Percentiles rank a stretch among this genome's conserved stretches.
These are phyloP conservation scores for Athalia circularis DNA, from an alignment of 2,888 invertebrate species.

Conservation along the genomic window DNA sequence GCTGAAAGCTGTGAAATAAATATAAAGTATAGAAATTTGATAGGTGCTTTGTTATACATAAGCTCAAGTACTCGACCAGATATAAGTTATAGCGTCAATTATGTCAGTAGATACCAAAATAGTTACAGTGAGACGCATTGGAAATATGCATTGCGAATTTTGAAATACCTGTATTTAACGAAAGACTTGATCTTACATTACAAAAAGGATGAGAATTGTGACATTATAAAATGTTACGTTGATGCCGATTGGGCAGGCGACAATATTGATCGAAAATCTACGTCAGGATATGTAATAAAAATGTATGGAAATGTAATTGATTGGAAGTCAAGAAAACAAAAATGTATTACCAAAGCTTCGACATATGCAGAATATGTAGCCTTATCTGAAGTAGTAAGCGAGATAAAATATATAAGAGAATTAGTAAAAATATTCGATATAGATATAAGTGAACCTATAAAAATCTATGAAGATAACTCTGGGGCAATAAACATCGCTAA, in stretches of 20 bases:
- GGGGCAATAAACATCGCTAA: slow-evolving; percentile 26
- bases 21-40: background rate
- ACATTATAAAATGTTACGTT: slow-evolving; percentile 55
- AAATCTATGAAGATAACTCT: too few species aligned
- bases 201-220: slow-evolving; percentile 45
- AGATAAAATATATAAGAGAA: too few species aligned
- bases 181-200: slow-evolving; percentile 56
- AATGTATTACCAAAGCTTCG: slow-evolving; percentile 54
- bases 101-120: slow-evolving; percentile 64
- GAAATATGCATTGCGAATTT: slow-evolving; percentile 60
- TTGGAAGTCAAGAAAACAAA: slow-evolving; percentile 66
- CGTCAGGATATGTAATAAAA: slow-evolving; percentile 48
- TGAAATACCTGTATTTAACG: slow-evolving; percentile 60
- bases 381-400: too few species aligned
- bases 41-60: slow-evolving; percentile 56
- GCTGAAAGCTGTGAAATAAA: background rate
- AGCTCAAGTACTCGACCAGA: slow-evolving; percentile 63
- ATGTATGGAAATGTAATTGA: slow-evolving; percentile 50
- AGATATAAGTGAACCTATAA: slow-evolving; percentile 14
- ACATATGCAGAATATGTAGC: slow-evolving; percentile 32
- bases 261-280: slow-evolving; percentile 51
- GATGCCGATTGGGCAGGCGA: slow-evolving; percentile 68
- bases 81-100: slow-evolving; percentile 62
- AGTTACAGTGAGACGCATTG: slow-evolving; percentile 58
- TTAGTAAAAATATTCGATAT: slow-evolving; percentile 13